Evolutionary conservation across 2,797 vertebrate species (phyloP).

Genomic region (Pantherophis vulpinus): DNA sequence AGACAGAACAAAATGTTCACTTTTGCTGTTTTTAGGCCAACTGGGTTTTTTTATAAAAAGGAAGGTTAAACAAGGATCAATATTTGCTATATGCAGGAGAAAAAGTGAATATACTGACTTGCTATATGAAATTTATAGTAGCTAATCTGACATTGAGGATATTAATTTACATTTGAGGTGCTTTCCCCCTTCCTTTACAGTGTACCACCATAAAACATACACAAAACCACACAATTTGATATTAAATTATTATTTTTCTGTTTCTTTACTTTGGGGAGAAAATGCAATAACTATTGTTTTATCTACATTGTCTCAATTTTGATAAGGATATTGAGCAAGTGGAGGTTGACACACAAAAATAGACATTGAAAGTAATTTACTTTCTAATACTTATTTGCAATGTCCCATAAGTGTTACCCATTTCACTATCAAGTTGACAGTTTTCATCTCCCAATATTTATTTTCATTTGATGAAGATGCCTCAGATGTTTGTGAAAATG

Average conservation of each 20-base stretch:
- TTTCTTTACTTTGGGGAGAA: neutral
- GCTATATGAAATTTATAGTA: neutral
- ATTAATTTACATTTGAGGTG: neutral
- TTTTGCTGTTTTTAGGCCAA: neutral
- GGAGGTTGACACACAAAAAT: neutral
- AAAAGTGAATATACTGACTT: neutral
- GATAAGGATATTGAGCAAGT: neutral
- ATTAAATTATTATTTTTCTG: neutral
- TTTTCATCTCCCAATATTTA: neutral
- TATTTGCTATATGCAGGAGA: neutral
- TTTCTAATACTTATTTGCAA: neutral
- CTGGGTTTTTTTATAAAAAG: neutral
- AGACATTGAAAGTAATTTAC: neutral
- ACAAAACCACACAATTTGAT: neutral
- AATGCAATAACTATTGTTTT: neutral
- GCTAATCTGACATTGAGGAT: neutral
- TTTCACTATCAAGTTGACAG: neutral
- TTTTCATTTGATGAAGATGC: neutral
- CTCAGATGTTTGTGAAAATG: slow-evolving; percentile 3
- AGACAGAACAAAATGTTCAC: neutral
- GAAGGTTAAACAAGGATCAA: neutral
- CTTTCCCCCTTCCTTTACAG: neutral
- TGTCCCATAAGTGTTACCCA: neutral
- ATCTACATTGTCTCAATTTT: neutral
- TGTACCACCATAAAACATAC: neutral